Percentiles rank a stretch among this genome's conserved stretches.
These are phyloP conservation scores for Bellardia pandia DNA, from an alignment of 2,888 invertebrate species.

Conservation along the genomic window DNA sequence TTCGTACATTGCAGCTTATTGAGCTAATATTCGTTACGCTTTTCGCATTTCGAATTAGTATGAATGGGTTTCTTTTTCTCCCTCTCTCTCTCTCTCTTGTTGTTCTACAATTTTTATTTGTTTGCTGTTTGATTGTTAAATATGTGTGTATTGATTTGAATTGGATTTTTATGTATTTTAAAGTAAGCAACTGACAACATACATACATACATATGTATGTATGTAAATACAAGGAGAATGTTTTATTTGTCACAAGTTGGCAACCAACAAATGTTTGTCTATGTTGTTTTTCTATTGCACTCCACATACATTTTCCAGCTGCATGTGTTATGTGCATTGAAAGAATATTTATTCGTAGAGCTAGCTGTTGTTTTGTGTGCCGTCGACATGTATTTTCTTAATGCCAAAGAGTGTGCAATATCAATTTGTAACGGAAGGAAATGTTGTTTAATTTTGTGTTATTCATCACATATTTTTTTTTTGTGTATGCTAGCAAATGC, in stretches of 20 bases:
- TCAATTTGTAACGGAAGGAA: conserved; percentile 68
- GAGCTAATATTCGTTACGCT: conserved; percentile 73
- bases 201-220: not conserved
- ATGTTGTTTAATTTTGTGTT: conserved; percentile 62
- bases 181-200: conserved; percentile 15
- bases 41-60: conserved; percentile 66
- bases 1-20: conserved; percentile 49
- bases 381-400: conserved; percentile 26
- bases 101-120: conserved; percentile 59
- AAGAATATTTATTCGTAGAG: conserved; percentile 28
- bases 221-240: not conserved
- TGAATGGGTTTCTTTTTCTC: conserved; percentile 63
- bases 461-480: conserved; percentile 43
- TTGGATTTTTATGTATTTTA: conserved; percentile 19
- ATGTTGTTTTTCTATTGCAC: conserved; percentile 32
- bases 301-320: conserved; percentile 51
- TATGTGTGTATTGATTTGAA: conserved; percentile 52
- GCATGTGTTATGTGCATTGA: conserved; percentile 50
- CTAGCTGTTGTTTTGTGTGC: not conserved
- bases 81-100: not conserved
- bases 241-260: conserved; percentile 57
- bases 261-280: conserved; percentile 29
- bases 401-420: conserved; percentile 64
- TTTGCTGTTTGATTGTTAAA: conserved; percentile 56
- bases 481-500: conserved; percentile 27